Evolutionary conservation across 2,888 invertebrate species (phyloP), one percentile per base, ranked within the genome.

Genomic region (Nemurella pictetii): DNA sequence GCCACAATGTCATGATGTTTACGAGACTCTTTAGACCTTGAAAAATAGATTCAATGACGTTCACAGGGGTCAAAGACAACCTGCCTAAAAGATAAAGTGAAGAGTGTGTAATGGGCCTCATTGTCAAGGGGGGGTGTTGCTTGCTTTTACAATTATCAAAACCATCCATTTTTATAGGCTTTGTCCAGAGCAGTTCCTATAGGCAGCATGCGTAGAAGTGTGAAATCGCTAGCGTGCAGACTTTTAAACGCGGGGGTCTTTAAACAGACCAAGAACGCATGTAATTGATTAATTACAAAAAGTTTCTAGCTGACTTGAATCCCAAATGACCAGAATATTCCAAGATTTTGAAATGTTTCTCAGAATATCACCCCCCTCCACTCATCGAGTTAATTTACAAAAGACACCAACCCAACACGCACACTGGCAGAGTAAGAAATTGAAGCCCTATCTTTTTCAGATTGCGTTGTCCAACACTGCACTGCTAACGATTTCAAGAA

Each of bases 1-100:
- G 90, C 91, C 91, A 90, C 90, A n/a, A 28, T 89, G 89, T 89
- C 88, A 89, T 90, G 89, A 89, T 89, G 88, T 85, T 86, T 86
- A 85, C 85, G 87, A 87, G 86, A 87, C 85, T 86, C 85, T 86
- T 84, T 87, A 84, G 86, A 85, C 86, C 86, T 87, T 86, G 86
- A 87, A 87, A 87, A 87, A 87, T 87, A 86, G 85, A 87, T 86
- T 87, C 87, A 87, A 81, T 86, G 81, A 84, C 84, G 83, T 86
- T 85, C 83, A 84, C 85, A 83, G 84, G 85, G 85, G 84, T 86
- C 85, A 85, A 87, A 86, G 84, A 85, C 85, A 85, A 85, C 87
- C 87, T 87, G 87, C 88, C 87, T 88, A 88, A 87, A 87, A 87
- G 87, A 87, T 87, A 87, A 78, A 85, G 86, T 85, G 85, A 85